Evolutionary conservation across 1,140 invertebrate species (phyloP), one percentile per base, ranked within the genome.

Genomic region (Calycopis cecrops): DNA sequence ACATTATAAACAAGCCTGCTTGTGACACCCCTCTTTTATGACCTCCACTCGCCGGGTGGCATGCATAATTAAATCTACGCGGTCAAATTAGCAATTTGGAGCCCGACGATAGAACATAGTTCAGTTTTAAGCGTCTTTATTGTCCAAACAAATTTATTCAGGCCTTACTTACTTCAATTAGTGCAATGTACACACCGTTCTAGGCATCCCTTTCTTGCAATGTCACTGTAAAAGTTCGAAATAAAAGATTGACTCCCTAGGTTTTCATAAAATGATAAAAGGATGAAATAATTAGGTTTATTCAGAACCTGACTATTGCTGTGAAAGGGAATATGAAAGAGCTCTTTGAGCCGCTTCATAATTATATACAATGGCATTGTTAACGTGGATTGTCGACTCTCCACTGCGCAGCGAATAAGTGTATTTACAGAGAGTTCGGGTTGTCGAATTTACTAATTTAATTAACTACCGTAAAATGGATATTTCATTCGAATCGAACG

Each of bases 11-110:
- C 82, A 84, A 82, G 73, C 63, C 71, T 76, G 73, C 37, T 71
- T 60, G 79, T 77, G 82, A 79, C 79, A 76, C 73, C 73, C 76
- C 65, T 65, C 72, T 68, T 81, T 82, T 79, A 76, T 80, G 67
- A 72, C 70, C 72, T 69, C 70, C 72, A 61, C 73, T 69, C 70
- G 53, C 47, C 65, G 71, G 69, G 66, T 69, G 71, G 76, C 72
- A 78, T 86, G 80, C 79, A 86, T 86, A 86, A 85, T 85, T 85
- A 84, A 85, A 85, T 84, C 74, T 82, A 71, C 67, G 80, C 73
- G 80, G 80, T 79, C 77, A 85, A 85, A 85, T 84, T 85, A 84
- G 74, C 80, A 79, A 84, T 84, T 83, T 84, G 71, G 75, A 79
- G 71, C 68, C 72, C 59, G 69, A 81, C 76, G 79, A 78, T 77